phyloP scores from a whole-genome alignment of 2,888 invertebrate genomes.

The Hartigia nigra region DNA sequence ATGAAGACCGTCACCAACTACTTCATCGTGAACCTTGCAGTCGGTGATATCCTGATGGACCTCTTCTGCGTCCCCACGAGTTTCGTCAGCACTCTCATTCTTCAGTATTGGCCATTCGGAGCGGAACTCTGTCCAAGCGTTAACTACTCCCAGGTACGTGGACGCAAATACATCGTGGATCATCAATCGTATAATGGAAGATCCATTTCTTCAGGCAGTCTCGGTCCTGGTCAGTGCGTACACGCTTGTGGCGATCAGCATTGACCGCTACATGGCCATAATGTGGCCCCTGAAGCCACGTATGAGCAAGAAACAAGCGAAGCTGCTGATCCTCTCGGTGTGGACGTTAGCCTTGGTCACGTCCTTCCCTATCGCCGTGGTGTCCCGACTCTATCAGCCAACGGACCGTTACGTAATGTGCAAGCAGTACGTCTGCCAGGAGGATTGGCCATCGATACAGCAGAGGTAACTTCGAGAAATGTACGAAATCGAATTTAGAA shows the following conservation, averaged over 20 bases:
- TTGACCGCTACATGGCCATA: conserved; percentile 91
- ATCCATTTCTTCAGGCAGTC: conserved; percentile 69
- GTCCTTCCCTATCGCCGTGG: conserved; percentile 83
- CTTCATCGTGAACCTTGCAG: conserved; percentile 89
- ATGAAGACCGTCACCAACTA: conserved; percentile 95
- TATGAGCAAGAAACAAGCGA: conserved; percentile 79
- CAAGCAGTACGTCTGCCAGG: conserved; percentile 76
- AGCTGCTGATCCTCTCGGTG: conserved; percentile 76
- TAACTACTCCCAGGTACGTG: conserved; percentile 77
- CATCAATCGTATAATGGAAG: background rate
- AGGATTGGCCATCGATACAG: conserved; percentile 75
- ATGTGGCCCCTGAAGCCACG: conserved; percentile 88
- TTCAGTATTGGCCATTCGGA: conserved; percentile 92
- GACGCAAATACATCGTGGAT: too few relatives aligned
- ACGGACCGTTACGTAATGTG: conserved; percentile 73
- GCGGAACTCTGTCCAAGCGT: conserved; percentile 83
- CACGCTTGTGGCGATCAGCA: conserved; percentile 89
- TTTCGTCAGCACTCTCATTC: conserved; percentile 81
- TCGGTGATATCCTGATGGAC: conserved; percentile 91
- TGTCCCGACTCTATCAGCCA: conserved; percentile 77
- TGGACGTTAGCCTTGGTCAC: conserved; percentile 83
- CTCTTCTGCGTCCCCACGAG: conserved; percentile 92
- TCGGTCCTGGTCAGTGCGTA: conserved; percentile 89
- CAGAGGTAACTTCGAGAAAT: conserved; percentile 65
- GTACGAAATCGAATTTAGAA: too few relatives aligned